Evolutionary conservation across 37 sponge, comb jelly and placozoan genomes (phyloP), one percentile per base, ranked within the genome.

Genomic region (Tethya wilhelma): DNA sequence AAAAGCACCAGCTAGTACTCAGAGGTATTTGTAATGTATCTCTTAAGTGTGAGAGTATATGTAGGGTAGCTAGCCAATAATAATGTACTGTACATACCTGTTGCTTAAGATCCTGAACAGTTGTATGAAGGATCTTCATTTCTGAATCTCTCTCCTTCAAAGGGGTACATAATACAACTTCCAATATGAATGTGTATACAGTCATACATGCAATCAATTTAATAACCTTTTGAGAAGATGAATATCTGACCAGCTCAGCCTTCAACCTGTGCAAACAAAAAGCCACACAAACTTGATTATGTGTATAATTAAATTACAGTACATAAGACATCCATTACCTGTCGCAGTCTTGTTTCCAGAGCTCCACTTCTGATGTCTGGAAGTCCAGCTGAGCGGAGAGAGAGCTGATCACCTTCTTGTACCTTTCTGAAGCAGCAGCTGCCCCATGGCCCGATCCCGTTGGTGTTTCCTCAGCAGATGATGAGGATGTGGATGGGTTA

Each of bases 311-410:
- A 58, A 58, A 9, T 58, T n/a, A 28, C 59, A 4, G 17, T 14
- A 9, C 26, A 58, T 14, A 28, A 5, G 4, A 75, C 43, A 41
- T 36, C 8, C 25, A 19, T 79, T 44, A 80, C 81, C 70, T 40
- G 7, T 72, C 72, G 49, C 73, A 63, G 41, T 82, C 53, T 32
- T 71, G 59, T 33, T 55, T 82, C 82, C 82, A 85, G 34, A 43
- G 59, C 36, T 85, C 78, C 25, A 62, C 65, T 44, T 85, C 77
- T 28, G 58, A 37, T 14, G 29, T 77, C 71, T 60, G 71, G 14
- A 44, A 57, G 5, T 85, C 78, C 38, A 85, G 59, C 31, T 69
- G 63, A 26, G 55, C 29, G 19, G 42, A 71, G 39, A 75, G 78
- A 5, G 78, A 58, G 23, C 43, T 38, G 6, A 66, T 84, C 59